These are phyloP conservation scores for Ischnus inquisitorius DNA, from an alignment of 2,888 invertebrate species.

Conservation along the genomic window DNA sequence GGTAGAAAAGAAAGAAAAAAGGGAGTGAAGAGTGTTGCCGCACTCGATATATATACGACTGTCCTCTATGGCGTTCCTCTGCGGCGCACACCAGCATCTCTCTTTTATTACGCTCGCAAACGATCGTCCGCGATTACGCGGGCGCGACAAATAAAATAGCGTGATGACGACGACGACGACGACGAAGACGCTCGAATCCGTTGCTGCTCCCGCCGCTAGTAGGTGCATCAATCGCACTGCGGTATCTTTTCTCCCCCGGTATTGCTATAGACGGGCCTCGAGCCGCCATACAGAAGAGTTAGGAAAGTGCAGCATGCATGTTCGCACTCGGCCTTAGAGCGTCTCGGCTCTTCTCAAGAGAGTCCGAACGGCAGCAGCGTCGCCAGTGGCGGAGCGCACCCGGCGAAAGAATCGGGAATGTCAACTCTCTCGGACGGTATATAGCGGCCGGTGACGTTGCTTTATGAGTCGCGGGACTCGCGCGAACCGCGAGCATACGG, in stretches of 20 bases:
- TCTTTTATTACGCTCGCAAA: slow-evolving; percentile 66
- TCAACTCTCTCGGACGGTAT: slow-evolving; percentile 56
- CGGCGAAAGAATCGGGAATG: slow-evolving; percentile 75
- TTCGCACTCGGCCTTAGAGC: slow-evolving; percentile 39
- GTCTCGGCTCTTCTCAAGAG: slow-evolving; percentile 23
- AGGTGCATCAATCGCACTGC: slow-evolving; percentile 27
- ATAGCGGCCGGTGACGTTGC: slow-evolving; percentile 75
- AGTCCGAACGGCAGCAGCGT: neutral
- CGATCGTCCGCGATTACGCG: slow-evolving; percentile 67
- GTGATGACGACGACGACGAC: slow-evolving; percentile 16
- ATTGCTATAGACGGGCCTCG: slow-evolving; percentile 17
- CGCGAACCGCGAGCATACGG: slow-evolving; percentile 69
- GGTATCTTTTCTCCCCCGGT: slow-evolving; percentile 5
- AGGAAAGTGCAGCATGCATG: slow-evolving; percentile 45
- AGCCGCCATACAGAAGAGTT: slow-evolving; percentile 47
- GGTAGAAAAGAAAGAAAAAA: neutral
- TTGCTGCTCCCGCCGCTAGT: slow-evolving; percentile 12
- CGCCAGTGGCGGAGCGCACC: slow-evolving; percentile 42
- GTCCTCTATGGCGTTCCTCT: slow-evolving; percentile 31
- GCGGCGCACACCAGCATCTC: slow-evolving; percentile 33
- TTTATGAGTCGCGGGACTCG: slow-evolving; percentile 79
- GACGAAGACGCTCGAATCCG: neutral
- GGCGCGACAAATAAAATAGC: slow-evolving; percentile 67
- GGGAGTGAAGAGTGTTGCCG: neutral
- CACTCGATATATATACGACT: slow-evolving; percentile 55